Evolutionary conservation across 2,797 vertebrate genomes (phyloP).

Genomic region (Forpus xanthops): DNA sequence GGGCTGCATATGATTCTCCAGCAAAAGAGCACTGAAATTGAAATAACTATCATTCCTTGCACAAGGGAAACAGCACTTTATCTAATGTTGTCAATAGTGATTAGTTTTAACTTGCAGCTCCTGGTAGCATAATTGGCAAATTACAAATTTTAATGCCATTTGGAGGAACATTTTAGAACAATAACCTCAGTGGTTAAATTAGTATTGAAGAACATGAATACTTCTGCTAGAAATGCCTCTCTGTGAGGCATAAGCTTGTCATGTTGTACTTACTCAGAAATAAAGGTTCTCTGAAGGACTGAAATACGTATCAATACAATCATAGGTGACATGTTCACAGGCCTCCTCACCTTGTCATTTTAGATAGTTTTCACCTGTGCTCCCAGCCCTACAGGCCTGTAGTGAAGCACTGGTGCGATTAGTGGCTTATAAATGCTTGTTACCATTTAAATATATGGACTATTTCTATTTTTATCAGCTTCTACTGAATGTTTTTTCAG

Average conservation of each 20-base stretch:
- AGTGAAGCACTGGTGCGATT: neutral
- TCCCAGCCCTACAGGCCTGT: neutral
- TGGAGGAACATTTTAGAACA: slow-evolving; percentile 56
- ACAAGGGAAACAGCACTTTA: slow-evolving; percentile 46
- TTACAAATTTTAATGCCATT: slow-evolving; percentile 65
- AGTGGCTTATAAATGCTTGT: neutral
- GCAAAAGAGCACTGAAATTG: slow-evolving; percentile 49
- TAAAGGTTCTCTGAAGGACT: neutral
- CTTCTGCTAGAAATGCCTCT: slow-evolving; percentile 8
- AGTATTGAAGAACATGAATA: neutral
- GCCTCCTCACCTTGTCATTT: neutral
- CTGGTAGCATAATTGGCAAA: slow-evolving; percentile 44
- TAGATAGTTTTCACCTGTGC: neutral
- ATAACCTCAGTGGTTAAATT: slow-evolving; percentile 5
- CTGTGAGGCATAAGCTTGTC: neutral
- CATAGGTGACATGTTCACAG: neutral
- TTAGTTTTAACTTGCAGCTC: slow-evolving; percentile 63
- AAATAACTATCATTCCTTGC: slow-evolving; percentile 56
- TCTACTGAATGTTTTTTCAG: neutral
- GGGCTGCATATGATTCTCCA: slow-evolving; percentile 39
- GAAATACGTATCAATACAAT: neutral
- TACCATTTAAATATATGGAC: neutral
- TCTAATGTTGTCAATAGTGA: slow-evolving; percentile 65
- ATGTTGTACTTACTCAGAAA: neutral
- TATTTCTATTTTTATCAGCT: neutral